Evolutionary conservation across 2,797 vertebrate genomes (phyloP).

Genomic region (Labroides dimidiatus): DNA sequence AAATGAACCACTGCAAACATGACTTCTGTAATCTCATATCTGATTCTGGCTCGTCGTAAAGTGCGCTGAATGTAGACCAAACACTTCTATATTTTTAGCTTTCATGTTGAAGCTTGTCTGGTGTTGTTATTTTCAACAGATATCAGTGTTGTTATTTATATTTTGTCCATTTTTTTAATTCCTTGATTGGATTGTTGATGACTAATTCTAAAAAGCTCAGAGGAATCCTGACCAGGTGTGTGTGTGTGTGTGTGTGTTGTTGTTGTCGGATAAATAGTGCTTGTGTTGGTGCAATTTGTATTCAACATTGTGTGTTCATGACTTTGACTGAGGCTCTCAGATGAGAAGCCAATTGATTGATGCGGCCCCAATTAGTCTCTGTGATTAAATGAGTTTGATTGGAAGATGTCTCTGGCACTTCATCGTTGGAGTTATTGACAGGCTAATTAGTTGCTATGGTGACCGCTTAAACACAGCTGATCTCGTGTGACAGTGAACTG

Average conservation of each 20-base stretch:
- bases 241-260: conserved; percentile 16
- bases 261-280: conserved; percentile 11
- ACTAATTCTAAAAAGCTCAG: conserved; percentile 27
- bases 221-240: conserved; percentile 3
- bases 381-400: conserved; percentile 77
- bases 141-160: background rate
- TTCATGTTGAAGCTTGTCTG: background rate
- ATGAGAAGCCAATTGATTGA: conserved; percentile 75
- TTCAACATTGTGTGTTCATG: conserved; percentile 27
- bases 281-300: conserved; percentile 23
- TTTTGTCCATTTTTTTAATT: conserved; percentile 42
- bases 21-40: conserved; percentile 10
- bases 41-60: background rate
- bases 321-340: conserved; percentile 66
- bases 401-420: conserved; percentile 58
- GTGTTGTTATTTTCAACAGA: background rate
- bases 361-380: conserved; percentile 76
- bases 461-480: conserved; percentile 68
- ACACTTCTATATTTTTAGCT: too few species aligned
- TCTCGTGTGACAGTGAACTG: conserved; percentile 60
- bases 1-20: conserved; percentile 46
- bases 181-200: conserved; percentile 46
- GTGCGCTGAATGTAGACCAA: background rate
- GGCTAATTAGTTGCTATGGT: conserved; percentile 74
- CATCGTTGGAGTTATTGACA: conserved; percentile 70